A percentile compares a stretch with the other conserved stretches of the same genome.
phyloP scores from a whole-genome alignment of 2,113 vertebrate species.

The Callipepla californica region DNA sequence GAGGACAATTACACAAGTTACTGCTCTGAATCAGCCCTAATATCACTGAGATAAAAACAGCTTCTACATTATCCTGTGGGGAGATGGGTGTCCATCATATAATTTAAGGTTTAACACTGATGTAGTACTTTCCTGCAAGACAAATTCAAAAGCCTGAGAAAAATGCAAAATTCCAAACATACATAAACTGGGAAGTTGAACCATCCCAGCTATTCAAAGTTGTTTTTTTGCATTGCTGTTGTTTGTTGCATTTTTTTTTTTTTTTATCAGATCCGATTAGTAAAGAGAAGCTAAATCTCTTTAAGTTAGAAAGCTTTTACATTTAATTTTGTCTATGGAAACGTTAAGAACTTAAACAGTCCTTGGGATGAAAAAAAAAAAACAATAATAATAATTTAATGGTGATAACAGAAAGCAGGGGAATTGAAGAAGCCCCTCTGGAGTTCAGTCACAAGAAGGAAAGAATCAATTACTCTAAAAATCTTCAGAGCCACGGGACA shows the following conservation, averaged over 20 bases:
- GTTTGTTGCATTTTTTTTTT: neutral
- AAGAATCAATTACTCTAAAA: conserved; percentile 76
- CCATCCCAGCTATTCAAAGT: neutral
- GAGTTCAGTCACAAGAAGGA: conserved; percentile 67
- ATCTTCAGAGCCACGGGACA: conserved; percentile 43
- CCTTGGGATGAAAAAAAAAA: conserved; percentile 31
- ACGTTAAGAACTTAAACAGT: conserved; percentile 43
- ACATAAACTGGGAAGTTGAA: neutral
- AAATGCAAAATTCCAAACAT: neutral
- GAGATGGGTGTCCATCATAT: neutral
- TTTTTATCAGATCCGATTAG: conserved; percentile 27
- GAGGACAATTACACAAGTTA: neutral
- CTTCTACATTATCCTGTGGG: neutral
- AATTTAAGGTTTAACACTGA: neutral
- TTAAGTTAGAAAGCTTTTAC: conserved; percentile 25
- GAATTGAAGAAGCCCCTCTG: conserved; percentile 63
- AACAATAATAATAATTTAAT: conserved; percentile 54
- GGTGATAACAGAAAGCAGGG: conserved; percentile 60
- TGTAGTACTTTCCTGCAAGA: neutral
- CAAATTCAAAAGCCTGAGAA: neutral
- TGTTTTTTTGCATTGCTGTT: neutral
- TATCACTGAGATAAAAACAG: neutral
- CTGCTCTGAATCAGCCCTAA: neutral
- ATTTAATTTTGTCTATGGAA: conserved; percentile 61
- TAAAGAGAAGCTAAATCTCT: conserved; percentile 27